Evolutionary conservation across 2,888 invertebrate species (phyloP), one percentile per base, ranked within the genome.

Genomic region (Drosophila mulleri): DNA sequence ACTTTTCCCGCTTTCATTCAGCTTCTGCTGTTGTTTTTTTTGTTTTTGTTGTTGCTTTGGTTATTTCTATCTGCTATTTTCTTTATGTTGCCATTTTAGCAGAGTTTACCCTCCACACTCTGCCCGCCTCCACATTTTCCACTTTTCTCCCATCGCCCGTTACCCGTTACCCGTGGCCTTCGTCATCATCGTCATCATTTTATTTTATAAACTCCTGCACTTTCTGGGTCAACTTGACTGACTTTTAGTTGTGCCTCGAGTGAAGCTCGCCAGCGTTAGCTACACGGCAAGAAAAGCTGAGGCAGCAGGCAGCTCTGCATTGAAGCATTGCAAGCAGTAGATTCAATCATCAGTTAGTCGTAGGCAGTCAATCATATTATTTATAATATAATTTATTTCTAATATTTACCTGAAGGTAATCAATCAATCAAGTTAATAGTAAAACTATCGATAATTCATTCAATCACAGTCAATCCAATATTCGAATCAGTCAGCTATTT

Each of bases 211-310:
- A 88, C 88, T 86, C 75, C 81, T 75, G 82, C 84, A 87, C 80
- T 83, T 87, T 78, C 84, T 88, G 86, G n/a, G 86, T 84, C 88
- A 86, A 86, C 88, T 86, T 88, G 88, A 86, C 84, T 86, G 86
- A 86, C 86, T 88, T 86, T 88, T 79, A 86, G 86, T 86, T 88
- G 77, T 74, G 76, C 70, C 67, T 73, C 58, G 59, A 71, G 63
- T 74, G 70, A 20, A 14, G 20, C 50, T 26, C 26, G 26, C 54
- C 37, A 20, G 44, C n/a, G 44, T 29, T n/a, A 3, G 18, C 16
- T 44, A 20, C 57, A 57, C 57, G 16, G 32, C 29, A 11, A 32
- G 32, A 57, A 57, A 56, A 42, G 6, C 2, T 14, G 23, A 0
- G 5, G 39, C 11, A 6, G 9, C 7, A n/a, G n/a, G n/a, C n/a